Percentiles rank a stretch among this genome's conserved stretches.
phyloP scores from a whole-genome alignment of 2,888 invertebrate genomes.

The Nephrotoma guestfalica region DNA sequence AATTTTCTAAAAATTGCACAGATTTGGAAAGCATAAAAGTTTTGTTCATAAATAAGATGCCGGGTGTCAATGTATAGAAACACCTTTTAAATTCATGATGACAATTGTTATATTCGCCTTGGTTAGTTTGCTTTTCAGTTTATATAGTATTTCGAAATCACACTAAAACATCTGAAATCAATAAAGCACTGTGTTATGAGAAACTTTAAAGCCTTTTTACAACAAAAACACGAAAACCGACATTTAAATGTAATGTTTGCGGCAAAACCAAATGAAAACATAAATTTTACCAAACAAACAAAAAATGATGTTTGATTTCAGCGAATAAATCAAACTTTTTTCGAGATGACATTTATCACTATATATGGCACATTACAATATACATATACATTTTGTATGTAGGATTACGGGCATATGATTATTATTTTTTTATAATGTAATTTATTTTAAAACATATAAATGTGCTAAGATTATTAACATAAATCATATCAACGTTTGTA shows the following conservation, averaged over 20 bases:
- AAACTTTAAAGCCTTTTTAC: background rate
- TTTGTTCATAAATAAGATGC: too few species aligned
- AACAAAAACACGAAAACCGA: background rate
- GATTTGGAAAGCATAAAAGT: too few species aligned
- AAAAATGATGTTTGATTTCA: background rate
- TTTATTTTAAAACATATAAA: background rate
- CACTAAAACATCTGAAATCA: too few species aligned
- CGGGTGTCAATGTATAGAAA: too few species aligned
- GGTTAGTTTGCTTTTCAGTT: too few species aligned
- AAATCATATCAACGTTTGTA: background rate
- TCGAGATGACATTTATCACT: background rate
- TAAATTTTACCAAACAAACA: background rate
- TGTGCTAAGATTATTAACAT: background rate
- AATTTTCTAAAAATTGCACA: too few species aligned
- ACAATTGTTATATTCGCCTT: too few species aligned
- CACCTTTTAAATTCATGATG: too few species aligned
- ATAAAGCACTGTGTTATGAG: too few species aligned
- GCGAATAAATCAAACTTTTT: background rate
- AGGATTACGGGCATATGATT: background rate
- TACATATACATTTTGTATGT: background rate
- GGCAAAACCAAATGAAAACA: background rate
- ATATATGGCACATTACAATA: background rate
- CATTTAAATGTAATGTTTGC: background rate
- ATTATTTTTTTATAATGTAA: background rate
- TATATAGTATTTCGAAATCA: too few species aligned